phyloP scores from a whole-genome alignment of 2,797 vertebrate species.

The Leptodactylus fallax region DNA sequence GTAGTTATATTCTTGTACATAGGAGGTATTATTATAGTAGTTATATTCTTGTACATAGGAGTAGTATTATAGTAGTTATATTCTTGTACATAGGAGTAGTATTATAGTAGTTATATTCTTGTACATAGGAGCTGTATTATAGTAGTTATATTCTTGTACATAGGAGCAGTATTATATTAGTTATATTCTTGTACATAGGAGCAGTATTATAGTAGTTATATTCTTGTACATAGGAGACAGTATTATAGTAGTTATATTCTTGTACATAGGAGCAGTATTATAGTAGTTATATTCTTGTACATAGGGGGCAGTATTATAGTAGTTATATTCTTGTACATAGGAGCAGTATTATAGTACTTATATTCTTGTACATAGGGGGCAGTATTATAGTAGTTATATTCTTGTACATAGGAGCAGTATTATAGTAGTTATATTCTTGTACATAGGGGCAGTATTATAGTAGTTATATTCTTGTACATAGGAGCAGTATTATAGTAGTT shows the following conservation, averaged over 20 bases:
- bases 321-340: neutral
- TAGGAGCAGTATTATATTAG: slow-evolving; percentile 1
- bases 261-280: neutral
- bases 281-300: slow-evolving; percentile 1
- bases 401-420: neutral
- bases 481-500: neutral
- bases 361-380: neutral
- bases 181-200: neutral
- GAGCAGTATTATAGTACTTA: neutral
- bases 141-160: neutral
- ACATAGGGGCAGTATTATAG: neutral
- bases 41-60: too few relatives aligned
- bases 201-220: slow-evolving; percentile 1
- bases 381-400: slow-evolving; percentile 10
- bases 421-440: neutral
- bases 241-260: neutral
- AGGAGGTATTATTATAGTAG: neutral
- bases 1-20: neutral
- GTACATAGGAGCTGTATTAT: neutral
- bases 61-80: too few relatives aligned
- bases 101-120: too few relatives aligned
- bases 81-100: too few relatives aligned
- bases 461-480: too few relatives aligned
- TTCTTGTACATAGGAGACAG: slow-evolving; percentile 1
- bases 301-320: slow-evolving; percentile 1